phyloP scores from a whole-genome alignment of 2,113 vertebrate species.

The Halcyon senegalensis region DNA sequence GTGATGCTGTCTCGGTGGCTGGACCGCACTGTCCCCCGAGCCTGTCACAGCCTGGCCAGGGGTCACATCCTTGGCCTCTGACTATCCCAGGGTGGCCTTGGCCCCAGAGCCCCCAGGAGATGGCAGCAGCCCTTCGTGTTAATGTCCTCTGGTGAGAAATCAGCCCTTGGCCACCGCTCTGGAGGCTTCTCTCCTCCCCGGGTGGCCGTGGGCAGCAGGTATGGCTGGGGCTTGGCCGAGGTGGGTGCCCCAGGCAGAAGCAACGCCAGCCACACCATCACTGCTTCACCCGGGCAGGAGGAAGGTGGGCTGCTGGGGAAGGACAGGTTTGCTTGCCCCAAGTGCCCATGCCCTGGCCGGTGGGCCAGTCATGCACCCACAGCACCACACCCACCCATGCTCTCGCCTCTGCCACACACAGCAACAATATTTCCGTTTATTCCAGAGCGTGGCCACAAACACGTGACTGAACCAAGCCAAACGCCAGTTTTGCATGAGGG shows the following conservation, averaged over 20 bases:
- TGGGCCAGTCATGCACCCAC: neutral
- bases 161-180: neutral
- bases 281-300: accelerated
- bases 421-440: accelerated
- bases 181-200: neutral
- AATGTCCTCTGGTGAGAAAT: accelerated
- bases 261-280: too few species aligned
- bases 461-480: accelerated
- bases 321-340: neutral
- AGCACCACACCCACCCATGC: neutral
- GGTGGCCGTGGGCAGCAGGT: neutral
- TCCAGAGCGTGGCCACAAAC: accelerated
- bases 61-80: accelerated
- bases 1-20: accelerated
- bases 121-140: neutral
- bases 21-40: accelerated
- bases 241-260: neutral
- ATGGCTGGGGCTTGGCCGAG: accelerated
- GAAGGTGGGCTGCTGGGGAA: neutral
- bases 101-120: neutral
- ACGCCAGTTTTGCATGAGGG: neutral
- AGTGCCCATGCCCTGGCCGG: accelerated
- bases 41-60: accelerated
- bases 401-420: neutral
- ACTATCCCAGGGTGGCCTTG: neutral